Conservation (phyloP, 2,888 invertebrate genomes). For the Dexiosoma caninum region DNA sequence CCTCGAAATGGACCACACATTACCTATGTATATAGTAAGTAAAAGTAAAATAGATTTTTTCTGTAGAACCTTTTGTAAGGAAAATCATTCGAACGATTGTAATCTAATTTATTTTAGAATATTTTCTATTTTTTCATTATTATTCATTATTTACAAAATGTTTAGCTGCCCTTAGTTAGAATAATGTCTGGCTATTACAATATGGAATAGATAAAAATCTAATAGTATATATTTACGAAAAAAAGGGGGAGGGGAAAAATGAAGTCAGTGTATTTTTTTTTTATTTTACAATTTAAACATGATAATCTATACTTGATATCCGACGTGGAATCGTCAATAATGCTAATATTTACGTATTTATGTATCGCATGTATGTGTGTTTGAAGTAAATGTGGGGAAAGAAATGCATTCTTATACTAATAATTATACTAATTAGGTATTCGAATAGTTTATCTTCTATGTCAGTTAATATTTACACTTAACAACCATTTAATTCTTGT, state of each 20-base stretch:
- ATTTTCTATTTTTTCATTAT: not conserved
- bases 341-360: not conserved
- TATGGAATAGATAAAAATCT: not conserved
- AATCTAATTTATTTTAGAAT: not conserved
- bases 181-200: not conserved
- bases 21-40: no score
- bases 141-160: slow-evolving; percentile 44
- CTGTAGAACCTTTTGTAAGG: not conserved
- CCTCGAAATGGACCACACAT: no score
- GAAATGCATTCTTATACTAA: not conserved
- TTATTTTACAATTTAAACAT: slow-evolving; percentile 42
- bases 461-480: slow-evolving; percentile 49
- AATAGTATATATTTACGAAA: not conserved
- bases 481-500: slow-evolving; percentile 51
- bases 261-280: not conserved
- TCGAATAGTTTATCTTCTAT: not conserved
- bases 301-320: slow-evolving; percentile 63
- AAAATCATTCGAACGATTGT: not conserved
- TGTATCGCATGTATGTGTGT: not conserved
- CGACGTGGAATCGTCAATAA: slow-evolving; percentile 37
- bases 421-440: not conserved
- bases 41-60: no score
- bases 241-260: not conserved
- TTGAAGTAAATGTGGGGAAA: slow-evolving; percentile 1
- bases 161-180: slow-evolving; percentile 54